Conservation (phyloP, 2,888 invertebrate species). For the Metacarcinus magister region DNA sequence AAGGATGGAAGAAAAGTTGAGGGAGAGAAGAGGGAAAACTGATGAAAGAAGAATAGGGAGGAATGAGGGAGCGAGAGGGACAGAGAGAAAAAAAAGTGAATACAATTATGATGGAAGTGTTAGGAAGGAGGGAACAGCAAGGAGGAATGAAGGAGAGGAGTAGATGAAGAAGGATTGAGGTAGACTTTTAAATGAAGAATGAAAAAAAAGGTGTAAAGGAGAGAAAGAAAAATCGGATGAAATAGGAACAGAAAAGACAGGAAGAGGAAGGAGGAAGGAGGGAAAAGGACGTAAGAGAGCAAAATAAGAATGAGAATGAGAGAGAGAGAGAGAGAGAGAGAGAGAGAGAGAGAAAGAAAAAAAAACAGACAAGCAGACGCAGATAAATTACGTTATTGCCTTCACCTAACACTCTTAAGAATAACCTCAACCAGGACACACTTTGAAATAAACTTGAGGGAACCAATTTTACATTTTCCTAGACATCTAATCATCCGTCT, state of each 20-base stretch:
- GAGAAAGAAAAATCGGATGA: slow-evolving; percentile 14
- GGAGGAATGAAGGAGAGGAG: background rate
- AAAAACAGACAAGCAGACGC: background rate
- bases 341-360: background rate
- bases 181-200: background rate
- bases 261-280: background rate
- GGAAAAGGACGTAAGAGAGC: background rate
- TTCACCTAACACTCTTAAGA: background rate
- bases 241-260: background rate
- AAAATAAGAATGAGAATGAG: background rate
- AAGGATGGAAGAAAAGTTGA: background rate
- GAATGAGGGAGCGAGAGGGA: background rate
- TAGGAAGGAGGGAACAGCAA: background rate
- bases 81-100: background rate
- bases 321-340: slow-evolving; percentile 26
- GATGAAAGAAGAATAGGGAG: background rate
- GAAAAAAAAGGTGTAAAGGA: background rate
- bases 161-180: background rate
- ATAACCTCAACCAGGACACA: background rate
- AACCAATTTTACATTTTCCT: background rate
- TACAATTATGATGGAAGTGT: background rate
- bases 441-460: background rate
- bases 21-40: background rate
- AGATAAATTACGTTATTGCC: background rate
- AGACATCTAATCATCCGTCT: slow-evolving; percentile 6